Evolutionary conservation across 2,888 invertebrate genomes (phyloP).

Genomic region (Trypoxylon attenuatum): DNA sequence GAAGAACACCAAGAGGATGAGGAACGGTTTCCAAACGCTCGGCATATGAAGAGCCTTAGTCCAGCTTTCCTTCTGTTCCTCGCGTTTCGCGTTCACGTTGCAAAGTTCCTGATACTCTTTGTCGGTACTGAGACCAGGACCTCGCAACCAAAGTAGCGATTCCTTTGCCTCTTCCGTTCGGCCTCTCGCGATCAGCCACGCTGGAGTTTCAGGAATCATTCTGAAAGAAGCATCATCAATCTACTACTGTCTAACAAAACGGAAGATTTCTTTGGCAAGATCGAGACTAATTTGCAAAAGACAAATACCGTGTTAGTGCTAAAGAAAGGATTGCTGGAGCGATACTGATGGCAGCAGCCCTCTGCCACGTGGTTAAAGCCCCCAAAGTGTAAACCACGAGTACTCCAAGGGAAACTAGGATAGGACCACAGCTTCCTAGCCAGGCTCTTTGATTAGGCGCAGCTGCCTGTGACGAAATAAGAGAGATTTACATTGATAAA

Average conservation of each 20-base stretch:
- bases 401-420: slow-evolving; percentile 83
- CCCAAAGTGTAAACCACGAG: slow-evolving; percentile 82
- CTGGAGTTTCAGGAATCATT: slow-evolving; percentile 82
- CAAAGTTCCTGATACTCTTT: slow-evolving; percentile 80
- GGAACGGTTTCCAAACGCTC: slow-evolving; percentile 82
- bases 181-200: slow-evolving; percentile 80
- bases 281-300: slow-evolving; percentile 11
- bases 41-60: slow-evolving; percentile 70
- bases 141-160: slow-evolving; percentile 80
- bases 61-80: slow-evolving; percentile 49
- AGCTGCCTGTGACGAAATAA: slow-evolving; percentile 76
- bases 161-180: slow-evolving; percentile 79
- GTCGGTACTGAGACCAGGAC: slow-evolving; percentile 79
- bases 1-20: slow-evolving; percentile 80
- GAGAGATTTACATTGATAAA: neutral
- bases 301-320: slow-evolving; percentile 65
- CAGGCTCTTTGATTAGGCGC: slow-evolving; percentile 82
- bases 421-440: slow-evolving; percentile 82
- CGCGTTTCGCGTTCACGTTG: slow-evolving; percentile 68
- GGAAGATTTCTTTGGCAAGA: neutral
- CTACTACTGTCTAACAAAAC: neutral
- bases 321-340: slow-evolving; percentile 71
- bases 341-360: slow-evolving; percentile 80
- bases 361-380: slow-evolving; percentile 81
- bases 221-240: too few species aligned